These are phyloP conservation scores for Girardia tigrina DNA, from an alignment of 2,888 invertebrate species.

Conservation along the genomic window DNA sequence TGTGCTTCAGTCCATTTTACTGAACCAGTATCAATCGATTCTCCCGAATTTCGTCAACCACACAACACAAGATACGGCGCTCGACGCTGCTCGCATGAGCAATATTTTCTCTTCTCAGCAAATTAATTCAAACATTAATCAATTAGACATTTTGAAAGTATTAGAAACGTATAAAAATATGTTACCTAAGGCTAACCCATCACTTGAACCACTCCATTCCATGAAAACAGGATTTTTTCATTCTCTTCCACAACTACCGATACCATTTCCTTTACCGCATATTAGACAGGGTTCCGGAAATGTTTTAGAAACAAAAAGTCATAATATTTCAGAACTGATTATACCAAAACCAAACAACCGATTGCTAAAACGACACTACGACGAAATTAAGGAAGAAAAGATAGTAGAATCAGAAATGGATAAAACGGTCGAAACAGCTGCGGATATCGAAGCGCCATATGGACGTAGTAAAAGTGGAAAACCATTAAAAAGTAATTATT, in stretches of 20 bases:
- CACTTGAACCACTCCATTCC: not conserved
- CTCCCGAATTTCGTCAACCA: not conserved
- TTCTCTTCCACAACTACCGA: too few species aligned
- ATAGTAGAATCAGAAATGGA: not conserved
- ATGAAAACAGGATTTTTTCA: not conserved
- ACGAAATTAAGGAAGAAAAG: not conserved
- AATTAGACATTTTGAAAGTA: not conserved
- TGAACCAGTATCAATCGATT: not conserved
- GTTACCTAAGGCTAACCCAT: not conserved
- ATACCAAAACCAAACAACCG: not conserved
- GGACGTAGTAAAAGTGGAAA: conserved; percentile 4
- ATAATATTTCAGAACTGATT: not conserved
- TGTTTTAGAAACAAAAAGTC: not conserved
- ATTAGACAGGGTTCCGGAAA: not conserved
- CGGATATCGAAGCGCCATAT: not conserved
- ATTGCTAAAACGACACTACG: not conserved
- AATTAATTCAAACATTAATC: not conserved
- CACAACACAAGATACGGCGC: not conserved
- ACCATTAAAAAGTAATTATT: conserved; percentile 14
- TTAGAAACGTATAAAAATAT: not conserved
- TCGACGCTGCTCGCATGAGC: not conserved
- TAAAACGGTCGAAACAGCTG: not conserved
- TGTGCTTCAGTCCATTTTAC: not conserved
- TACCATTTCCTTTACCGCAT: not conserved
- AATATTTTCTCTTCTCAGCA: not conserved